Evolutionary conservation across 1,140 invertebrate genomes (phyloP), one percentile per base, ranked within the genome.

Genomic region (Hyles euphorbiae): DNA sequence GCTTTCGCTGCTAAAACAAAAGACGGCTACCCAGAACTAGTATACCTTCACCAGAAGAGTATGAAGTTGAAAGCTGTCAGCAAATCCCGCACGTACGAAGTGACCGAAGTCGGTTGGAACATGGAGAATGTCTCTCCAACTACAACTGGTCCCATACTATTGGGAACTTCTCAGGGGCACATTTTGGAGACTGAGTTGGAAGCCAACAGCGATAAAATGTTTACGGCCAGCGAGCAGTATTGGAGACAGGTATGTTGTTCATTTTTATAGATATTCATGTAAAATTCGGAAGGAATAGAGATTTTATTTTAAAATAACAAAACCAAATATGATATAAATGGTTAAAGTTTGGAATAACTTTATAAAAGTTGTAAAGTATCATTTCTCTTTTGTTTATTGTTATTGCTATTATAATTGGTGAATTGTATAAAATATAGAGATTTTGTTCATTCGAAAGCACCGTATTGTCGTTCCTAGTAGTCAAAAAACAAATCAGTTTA

Each of bases 91-190:
- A 95, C 95, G 51, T 94, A 97, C 86, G 93, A 96, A 78, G 94
- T 99, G 36, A 98, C 97, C 10, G 93, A 96, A 53, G 95, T 99
- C 1, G 97, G 93, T 0, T 99, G 97, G 95, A 98, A 97, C 88
- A 92, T 91, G 68, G 90, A 92, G 44, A 95, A 95, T 76, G 91
- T 92, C 33, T 95, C 92, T 0, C 93, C 95, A 53, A 90, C 83
- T 4, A 92, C 92, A 2, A 93, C 94, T 1, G 95, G 95, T 3
- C 92, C 95, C 1, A 97, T 98, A 66, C 86, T 99, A 12, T 72
- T 98, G 3, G 98, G 97, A 12, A 98, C 97, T 0, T 95, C 95
- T 10, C 95, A 95, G 79, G 98, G 97, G 22, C 82, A 96, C n/a
- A 95, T 99, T 67, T 94, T 98, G 85, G 97, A 98, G 83, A 96